Base-by-base conservation (phyloP, 2,888 invertebrate genomes). In the Dichetophora obliterata region DNA sequence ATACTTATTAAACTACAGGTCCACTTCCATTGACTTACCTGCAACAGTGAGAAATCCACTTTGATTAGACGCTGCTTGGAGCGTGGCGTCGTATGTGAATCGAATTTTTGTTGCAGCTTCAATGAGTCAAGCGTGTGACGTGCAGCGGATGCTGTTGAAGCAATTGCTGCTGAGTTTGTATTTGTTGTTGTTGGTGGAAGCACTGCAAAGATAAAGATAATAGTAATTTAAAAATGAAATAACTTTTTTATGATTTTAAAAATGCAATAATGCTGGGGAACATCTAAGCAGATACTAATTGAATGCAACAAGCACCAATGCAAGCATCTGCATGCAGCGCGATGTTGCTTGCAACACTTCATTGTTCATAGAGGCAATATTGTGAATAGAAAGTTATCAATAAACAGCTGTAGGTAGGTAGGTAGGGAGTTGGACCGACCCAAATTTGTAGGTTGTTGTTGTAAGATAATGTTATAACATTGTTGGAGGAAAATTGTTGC, bases 21-120 rank as follows among this genome's bases (percentile, higher is more conserved):
- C n/a, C 31, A 27, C 22, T 14, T 54, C 9, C 9, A 71, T 19
- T 48, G 61, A 86, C 91, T 90, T 85, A 93, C 93, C 92, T 93
- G 92, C 85, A 94, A 91, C 86, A 93, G 92, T 84, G 94, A 92
- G 89, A 95, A 94, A 91, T 96, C 95, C 80, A 95, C 95, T 92
- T 95, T 95, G 90, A 96, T 96, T 85, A 96, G 92, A 85, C 94
- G 91, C 85, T 89, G 89, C 78, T 86, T 85, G 77, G 88, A 86
- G 80, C 87, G 87, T 78, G 88, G 86, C 78, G 87, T 80, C 76
- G 85, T 90, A 90, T 83, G 91, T 89, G 87, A 90, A 89, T 87
- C 91, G 82, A 80, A 79, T 78, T 81, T 81, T 79, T 84, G 84
- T 81, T 83, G 82, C 76, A 82, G 79, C 84, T 86, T 86, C 80